phyloP scores from a whole-genome alignment of 2,113 vertebrate species.

The Hyla sarda region DNA sequence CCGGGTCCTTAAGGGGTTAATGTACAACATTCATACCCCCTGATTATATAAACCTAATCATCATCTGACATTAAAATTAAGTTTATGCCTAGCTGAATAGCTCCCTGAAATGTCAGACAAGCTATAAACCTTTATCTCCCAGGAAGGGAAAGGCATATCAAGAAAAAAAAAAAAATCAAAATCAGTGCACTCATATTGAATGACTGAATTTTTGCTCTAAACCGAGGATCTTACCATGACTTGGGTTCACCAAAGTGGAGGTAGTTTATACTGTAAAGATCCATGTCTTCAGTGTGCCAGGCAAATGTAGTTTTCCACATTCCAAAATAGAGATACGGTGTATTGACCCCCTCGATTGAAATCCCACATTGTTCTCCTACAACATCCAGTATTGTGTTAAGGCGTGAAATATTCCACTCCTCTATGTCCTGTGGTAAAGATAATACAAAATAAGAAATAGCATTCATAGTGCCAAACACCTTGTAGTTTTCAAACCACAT shows the following conservation, averaged over 20 bases:
- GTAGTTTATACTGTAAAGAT: slow-evolving; percentile 98
- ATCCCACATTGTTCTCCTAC: slow-evolving; percentile 93
- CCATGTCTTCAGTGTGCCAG: slow-evolving; percentile 98
- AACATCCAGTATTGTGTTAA: slow-evolving; percentile 94
- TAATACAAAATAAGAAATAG: background rate
- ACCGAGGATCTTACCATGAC: slow-evolving; percentile 85
- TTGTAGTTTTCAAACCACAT: background rate
- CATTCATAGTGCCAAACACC: background rate
- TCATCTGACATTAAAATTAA: no score
- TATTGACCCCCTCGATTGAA: slow-evolving; percentile 96
- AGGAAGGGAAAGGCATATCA: no score
- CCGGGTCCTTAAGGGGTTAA: no score
- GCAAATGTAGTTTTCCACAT: slow-evolving; percentile 99
- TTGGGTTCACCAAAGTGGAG: slow-evolving; percentile 97
- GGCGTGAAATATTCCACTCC: slow-evolving; percentile 93
- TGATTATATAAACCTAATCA: no score
- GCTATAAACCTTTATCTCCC: no score
- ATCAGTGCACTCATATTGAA: no score
- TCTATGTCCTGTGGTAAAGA: slow-evolving; percentile 79
- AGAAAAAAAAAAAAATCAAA: no score
- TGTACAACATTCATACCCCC: no score
- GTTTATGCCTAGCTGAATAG: no score
- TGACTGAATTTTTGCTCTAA: no score
- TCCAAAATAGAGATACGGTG: slow-evolving; percentile 95
- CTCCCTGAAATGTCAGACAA: no score